A percentile compares a stretch with the other conserved stretches of the same genome.
Evolutionary conservation across 2,113 vertebrate genomes (phyloP).

Genomic region (Ancistrus triradiatus): DNA sequence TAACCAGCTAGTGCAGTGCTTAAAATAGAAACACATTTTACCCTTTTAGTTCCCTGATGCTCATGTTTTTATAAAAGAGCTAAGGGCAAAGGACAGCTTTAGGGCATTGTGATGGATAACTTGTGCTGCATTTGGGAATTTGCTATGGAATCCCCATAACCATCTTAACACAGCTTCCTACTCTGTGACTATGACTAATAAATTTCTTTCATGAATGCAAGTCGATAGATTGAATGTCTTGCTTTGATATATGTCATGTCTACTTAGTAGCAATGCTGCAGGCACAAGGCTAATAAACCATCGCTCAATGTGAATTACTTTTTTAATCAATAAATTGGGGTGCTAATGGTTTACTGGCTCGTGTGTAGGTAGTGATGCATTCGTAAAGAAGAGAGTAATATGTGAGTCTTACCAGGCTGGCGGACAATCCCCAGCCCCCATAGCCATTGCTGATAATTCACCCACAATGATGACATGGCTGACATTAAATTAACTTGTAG

Average conservation of each 20-base stretch:
- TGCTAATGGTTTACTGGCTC: conserved; percentile 36
- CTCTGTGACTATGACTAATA: not conserved
- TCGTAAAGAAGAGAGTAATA: not conserved
- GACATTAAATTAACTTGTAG: too few species aligned
- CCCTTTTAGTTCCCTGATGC: too few species aligned
- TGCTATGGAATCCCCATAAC: conserved; percentile 36
- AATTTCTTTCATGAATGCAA: not conserved
- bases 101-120: conserved; percentile 30
- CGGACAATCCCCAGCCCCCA: not conserved
- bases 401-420: not conserved
- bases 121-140: not conserved
- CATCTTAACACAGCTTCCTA: not conserved
- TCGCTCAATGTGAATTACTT: conserved; percentile 51
- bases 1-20: too few species aligned
- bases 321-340: conserved; percentile 47
- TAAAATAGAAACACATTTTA: too few species aligned
- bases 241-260: conserved; percentile 38
- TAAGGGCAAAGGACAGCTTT: conserved; percentile 21
- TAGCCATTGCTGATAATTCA: not conserved
- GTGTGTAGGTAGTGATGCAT: conserved; percentile 24
- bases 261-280: conserved; percentile 20
- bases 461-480: not conserved
- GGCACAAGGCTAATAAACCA: conserved; percentile 34
- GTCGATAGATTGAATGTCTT: conserved; percentile 10
- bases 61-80: conserved; percentile 34